Base-by-base conservation (phyloP, 2,113 vertebrate species). In the Turdus rufiventris region DNA sequence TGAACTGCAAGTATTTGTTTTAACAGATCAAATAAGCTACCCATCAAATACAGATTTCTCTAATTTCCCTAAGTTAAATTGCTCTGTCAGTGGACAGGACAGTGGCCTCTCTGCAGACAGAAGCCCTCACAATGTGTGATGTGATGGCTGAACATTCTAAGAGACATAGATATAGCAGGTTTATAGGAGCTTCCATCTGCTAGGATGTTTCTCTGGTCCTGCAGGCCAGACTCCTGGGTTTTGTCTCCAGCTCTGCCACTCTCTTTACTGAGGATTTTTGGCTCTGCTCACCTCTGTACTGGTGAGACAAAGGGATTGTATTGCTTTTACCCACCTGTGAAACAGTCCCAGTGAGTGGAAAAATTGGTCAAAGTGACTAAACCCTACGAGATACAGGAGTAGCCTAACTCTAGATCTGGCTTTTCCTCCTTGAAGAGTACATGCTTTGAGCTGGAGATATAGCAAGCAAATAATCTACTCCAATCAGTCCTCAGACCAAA, bases 61-160 rank as follows among this genome's bases (percentile, higher is more conserved):
- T 53, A 33, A 62, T 11, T 65, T 78, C 38, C 61, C 50, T 56
- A 7, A 56, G 16, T 21, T 81, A 58, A 85, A 65, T 47, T 36
- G 18, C 5, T 79, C 62, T 68, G 33, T n/a, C 65, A 31, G 36
- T 29, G 31, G 83, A 18, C 53, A 89, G 48, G n/a, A 57, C 48
- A 31, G 23, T 51, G 24, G 2, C 28, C 16, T 66, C 40, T 12
- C 31, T 34, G 53, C 40, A 89, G 72, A 48, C 15, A 84, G 72
- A 76, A 66, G 23, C 0, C 0, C 21, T 47, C 26, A 43, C 0
- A 1, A 28, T 5, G 4, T 14, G 8, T 38, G 66, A 50, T 50
- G 16, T 13, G 20, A 29, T 58, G 40, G 68, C 25, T 77, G 34
- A 73, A 33, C 20, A 51, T 54, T 42, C 57, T 11, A 33, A 10